Evolutionary conservation across 2,113 vertebrate genomes (phyloP).

Genomic region (Pollimyrus isidori): DNA sequence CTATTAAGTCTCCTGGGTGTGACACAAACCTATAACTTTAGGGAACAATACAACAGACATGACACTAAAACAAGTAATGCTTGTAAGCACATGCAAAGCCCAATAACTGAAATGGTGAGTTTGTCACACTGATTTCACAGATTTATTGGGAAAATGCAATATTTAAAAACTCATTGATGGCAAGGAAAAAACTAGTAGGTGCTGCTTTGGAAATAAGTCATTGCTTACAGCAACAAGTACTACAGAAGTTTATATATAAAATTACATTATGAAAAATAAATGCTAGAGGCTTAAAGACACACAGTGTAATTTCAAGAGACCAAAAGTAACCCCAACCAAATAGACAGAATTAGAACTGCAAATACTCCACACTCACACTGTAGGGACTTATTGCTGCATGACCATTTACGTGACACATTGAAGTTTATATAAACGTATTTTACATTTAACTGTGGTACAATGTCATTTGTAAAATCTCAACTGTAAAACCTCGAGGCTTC

Average conservation of each 20-base stretch:
- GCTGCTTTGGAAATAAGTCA: not conserved
- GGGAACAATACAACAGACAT: not conserved
- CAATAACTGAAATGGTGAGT: not conserved
- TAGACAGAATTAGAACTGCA: not conserved
- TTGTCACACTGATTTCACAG: not conserved
- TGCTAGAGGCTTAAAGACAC: not conserved
- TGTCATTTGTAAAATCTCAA: not conserved
- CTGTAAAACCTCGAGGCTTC: not conserved
- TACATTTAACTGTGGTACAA: not conserved
- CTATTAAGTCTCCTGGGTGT: too few relatives aligned
- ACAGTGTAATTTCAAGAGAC: not conserved
- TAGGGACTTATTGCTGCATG: not conserved
- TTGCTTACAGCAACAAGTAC: not conserved
- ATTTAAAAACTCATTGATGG: not conserved
- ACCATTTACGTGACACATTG: not conserved
- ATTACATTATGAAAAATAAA: not conserved
- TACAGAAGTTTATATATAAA: not conserved
- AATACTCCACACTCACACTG: not conserved
- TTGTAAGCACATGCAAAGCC: not conserved
- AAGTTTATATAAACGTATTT: not conserved
- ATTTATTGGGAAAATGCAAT: not conserved
- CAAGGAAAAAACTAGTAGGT: not conserved
- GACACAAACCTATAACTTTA: too few relatives aligned
- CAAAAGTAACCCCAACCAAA: not conserved
- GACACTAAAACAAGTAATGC: not conserved